Evolutionary conservation across 1,140 invertebrate species (phyloP).

Genomic region (Cataglyphis hispanica): DNA sequence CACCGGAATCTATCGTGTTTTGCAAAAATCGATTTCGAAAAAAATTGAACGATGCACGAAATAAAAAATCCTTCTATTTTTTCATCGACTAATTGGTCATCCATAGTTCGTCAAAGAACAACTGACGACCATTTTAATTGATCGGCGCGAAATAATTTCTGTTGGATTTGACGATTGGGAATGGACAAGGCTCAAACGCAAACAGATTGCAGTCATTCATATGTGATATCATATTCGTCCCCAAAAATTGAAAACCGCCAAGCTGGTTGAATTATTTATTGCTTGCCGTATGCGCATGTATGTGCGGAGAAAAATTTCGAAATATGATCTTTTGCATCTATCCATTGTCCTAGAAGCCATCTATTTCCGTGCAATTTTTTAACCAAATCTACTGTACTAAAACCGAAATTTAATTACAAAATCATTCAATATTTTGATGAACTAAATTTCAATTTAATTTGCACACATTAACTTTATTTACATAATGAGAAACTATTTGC

Average conservation of each 20-base stretch:
- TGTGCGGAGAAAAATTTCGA: conserved; percentile 9
- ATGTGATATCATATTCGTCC: conserved; percentile 26
- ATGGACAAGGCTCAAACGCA: neutral
- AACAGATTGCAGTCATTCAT: conserved; percentile 45
- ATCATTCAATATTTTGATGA: neutral
- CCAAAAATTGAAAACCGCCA: conserved; percentile 34
- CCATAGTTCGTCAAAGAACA: conserved; percentile 49
- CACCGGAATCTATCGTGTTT: neutral
- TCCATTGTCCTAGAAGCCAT: neutral
- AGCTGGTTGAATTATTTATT: conserved; percentile 25
- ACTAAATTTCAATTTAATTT: neutral
- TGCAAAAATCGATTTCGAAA: conserved; percentile 19
- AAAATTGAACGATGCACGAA: conserved; percentile 23
- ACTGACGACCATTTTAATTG: conserved; percentile 40
- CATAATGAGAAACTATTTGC: neutral
- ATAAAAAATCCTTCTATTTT: conserved; percentile 55
- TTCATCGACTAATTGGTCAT: conserved; percentile 56
- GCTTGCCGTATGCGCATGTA: neutral
- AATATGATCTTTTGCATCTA: conserved; percentile 3
- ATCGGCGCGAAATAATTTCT: conserved; percentile 46
- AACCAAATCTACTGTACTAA: neutral
- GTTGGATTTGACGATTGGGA: conserved; percentile 43
- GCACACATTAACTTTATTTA: neutral
- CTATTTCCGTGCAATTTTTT: neutral
- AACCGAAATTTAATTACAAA: neutral